These are phyloP conservation scores for Ischnura elegans DNA, from an alignment of 2,888 invertebrate species.

Conservation along the genomic window DNA sequence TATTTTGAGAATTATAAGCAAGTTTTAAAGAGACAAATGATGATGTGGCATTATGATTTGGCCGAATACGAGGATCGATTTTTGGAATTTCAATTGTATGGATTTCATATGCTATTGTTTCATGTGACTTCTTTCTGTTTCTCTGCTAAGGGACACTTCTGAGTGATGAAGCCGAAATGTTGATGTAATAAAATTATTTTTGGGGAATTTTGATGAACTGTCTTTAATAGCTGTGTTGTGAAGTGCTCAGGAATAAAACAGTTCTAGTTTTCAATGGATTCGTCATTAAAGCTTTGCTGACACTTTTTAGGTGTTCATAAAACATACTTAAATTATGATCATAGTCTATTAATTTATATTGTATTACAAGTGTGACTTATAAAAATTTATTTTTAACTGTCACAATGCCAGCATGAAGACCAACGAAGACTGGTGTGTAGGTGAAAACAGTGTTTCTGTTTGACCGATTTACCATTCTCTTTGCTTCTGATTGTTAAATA, in stretches of 20 bases:
- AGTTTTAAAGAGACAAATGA: neutral
- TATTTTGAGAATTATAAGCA: constrained; percentile 27
- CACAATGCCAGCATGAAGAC: too few relatives aligned
- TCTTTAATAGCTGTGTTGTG: constrained; percentile 45
- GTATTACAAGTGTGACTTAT: too few relatives aligned
- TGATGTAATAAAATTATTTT: constrained; percentile 23
- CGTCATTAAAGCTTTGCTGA: neutral
- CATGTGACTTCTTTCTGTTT: neutral
- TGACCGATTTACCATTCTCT: too few relatives aligned
- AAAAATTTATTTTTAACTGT: too few relatives aligned
- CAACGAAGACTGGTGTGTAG: too few relatives aligned
- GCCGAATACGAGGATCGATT: neutral
- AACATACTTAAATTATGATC: too few relatives aligned
- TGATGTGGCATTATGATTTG: neutral
- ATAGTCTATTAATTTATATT: too few relatives aligned
- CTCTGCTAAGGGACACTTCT: neutral
- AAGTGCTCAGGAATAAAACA: constrained; percentile 65
- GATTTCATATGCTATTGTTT: constrained; percentile 11
- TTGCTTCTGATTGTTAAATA: too few relatives aligned
- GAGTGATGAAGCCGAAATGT: neutral
- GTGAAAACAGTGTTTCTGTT: too few relatives aligned
- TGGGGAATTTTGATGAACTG: neutral
- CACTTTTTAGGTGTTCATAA: neutral
- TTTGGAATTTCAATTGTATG: constrained; percentile 32
- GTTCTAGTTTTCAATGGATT: constrained; percentile 50